A percentile compares a stretch with the other conserved stretches of the same genome.
Conservation (phyloP, 2,888 invertebrate species). For the Spilosoma lubricipeda region DNA sequence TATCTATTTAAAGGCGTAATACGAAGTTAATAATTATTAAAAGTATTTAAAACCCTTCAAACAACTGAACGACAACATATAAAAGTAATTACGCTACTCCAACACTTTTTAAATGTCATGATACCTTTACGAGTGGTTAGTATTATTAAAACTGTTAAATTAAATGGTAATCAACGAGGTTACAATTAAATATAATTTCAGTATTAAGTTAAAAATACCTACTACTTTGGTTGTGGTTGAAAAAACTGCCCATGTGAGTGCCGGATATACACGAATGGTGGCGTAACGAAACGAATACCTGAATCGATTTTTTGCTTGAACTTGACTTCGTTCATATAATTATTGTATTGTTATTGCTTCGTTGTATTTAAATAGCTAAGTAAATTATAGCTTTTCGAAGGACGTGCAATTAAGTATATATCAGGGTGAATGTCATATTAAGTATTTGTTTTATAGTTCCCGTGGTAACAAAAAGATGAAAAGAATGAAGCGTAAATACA, state of each 20-base stretch:
- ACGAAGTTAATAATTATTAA: not conserved
- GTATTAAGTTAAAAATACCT: not conserved
- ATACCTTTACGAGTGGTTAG: not conserved
- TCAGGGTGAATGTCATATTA: not conserved
- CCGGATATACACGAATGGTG: slow-evolving; percentile 52
- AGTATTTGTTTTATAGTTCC: not conserved
- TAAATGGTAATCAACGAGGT: not conserved
- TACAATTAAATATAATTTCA: not conserved
- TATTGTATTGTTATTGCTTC: slow-evolving; percentile 36
- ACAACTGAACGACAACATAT: not conserved
- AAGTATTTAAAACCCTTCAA: not conserved
- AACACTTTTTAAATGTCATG: not conserved
- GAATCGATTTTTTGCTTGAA: slow-evolving; percentile 70
- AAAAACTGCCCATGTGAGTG: slow-evolving; percentile 59
- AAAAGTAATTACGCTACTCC: not conserved
- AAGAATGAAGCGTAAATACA: not conserved
- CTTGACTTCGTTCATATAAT: slow-evolving; percentile 40
- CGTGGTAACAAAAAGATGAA: not conserved
- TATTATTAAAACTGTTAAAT: not conserved
- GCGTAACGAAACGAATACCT: slow-evolving; percentile 61
- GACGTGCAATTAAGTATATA: not conserved
- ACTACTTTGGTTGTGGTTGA: not conserved
- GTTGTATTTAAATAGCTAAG: slow-evolving; percentile 37
- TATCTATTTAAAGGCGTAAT: not conserved
- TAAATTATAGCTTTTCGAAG: not conserved